A percentile compares a stretch with the other conserved stretches of the same genome.
phyloP scores from a whole-genome alignment of 53 echinoderm and acorn worm species.

The Patiria pectinifera region DNA sequence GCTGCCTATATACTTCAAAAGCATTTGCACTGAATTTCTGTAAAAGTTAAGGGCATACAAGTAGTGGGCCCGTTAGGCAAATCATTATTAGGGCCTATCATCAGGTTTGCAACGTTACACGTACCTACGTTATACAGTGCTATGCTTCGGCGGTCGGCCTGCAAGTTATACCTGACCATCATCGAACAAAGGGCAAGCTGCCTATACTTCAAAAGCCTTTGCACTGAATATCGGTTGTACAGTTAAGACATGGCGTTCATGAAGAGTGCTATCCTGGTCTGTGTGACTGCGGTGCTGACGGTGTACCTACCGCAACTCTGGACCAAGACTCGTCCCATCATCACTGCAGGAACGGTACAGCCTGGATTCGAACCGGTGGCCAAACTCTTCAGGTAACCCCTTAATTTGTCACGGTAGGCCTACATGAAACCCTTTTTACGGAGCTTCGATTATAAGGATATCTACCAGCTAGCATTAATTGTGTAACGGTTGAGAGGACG shows the following conservation, averaged over 20 bases:
- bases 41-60: too few species aligned
- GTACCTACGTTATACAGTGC: too few species aligned
- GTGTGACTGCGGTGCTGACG: conserved; percentile 9
- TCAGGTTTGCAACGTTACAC: too few species aligned
- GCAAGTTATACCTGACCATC: too few species aligned
- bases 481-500: too few species aligned
- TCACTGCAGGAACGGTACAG: conserved; percentile 69
- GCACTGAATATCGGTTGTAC: background rate
- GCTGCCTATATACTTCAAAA: too few species aligned
- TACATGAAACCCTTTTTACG: too few species aligned
- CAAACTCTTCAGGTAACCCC: conserved; percentile 72
- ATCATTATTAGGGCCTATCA: too few species aligned
- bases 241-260: conserved; percentile 7
- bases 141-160: too few species aligned
- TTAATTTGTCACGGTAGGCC: background rate
- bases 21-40: too few species aligned
- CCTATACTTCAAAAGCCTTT: background rate
- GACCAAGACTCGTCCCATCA: conserved; percentile 6
- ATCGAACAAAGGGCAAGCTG: too few species aligned
- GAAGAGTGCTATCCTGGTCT: conserved; percentile 14
- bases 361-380: conserved; percentile 78
- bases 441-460: background rate
- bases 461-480: background rate
- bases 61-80: too few species aligned
- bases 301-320: conserved; percentile 24